Percentiles rank a stretch among this genome's conserved stretches.
Conservation (phyloP, 2,797 vertebrate species). For the Lepilemur ruficaudatus region DNA sequence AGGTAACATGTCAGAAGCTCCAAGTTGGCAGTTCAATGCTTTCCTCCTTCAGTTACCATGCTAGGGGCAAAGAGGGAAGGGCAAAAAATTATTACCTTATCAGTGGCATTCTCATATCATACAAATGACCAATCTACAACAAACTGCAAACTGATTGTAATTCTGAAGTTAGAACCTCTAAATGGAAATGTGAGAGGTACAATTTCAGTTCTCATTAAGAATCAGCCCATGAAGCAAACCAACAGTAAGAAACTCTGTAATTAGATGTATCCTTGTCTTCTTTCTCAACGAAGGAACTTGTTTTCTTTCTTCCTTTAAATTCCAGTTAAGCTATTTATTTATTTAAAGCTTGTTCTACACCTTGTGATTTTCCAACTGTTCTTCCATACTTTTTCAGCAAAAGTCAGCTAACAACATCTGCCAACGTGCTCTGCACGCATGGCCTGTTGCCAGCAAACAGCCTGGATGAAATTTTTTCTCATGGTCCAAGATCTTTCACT, state of each 20-base stretch:
- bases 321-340: constrained; percentile 43
- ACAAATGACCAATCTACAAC: constrained; percentile 53
- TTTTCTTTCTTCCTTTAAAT: not conserved
- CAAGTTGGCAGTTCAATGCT: constrained; percentile 36
- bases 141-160: constrained; percentile 66
- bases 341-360: constrained; percentile 30
- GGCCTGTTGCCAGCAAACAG: constrained; percentile 52
- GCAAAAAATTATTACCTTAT: constrained; percentile 17
- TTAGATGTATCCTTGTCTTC: not conserved
- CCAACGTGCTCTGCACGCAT: not conserved
- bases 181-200: constrained; percentile 62
- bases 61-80: constrained; percentile 40
- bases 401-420: constrained; percentile 45
- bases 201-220: constrained; percentile 46
- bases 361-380: constrained; percentile 61
- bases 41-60: constrained; percentile 38
- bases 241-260: not conserved
- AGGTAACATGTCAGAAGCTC: constrained; percentile 40
- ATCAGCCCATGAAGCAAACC: constrained; percentile 60
- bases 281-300: not conserved
- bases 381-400: constrained; percentile 44
- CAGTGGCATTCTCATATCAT: constrained; percentile 34
- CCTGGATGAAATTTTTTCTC: not conserved
- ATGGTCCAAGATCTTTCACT: not conserved
- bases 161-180: constrained; percentile 72